Evolutionary conservation across 2,888 invertebrate species (phyloP), one percentile per base, ranked within the genome.

Genomic region (Drosophila mayaguana): DNA sequence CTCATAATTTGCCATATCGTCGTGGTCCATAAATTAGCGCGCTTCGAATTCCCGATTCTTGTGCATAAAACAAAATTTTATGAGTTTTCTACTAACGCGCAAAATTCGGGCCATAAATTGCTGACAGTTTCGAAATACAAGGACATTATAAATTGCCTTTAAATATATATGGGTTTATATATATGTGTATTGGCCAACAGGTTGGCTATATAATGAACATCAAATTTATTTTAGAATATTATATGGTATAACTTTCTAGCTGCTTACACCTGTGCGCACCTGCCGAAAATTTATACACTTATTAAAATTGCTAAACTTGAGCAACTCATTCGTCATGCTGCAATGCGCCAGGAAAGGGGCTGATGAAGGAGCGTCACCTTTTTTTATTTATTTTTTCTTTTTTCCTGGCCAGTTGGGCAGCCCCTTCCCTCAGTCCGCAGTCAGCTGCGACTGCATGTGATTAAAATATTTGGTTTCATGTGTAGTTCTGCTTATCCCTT

Each of bases 291-390:
- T 36, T n/a, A 36, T 22, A 53, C 22, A 22, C 9, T 53, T 53
- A 75, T 76, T 69, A 36, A 76, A 85, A 73, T 81, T 70, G 54
- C 51, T 6, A 50, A 63, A 63, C 53, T 63, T 59, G 57, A 55
- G 34, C 48, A 77, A 74, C 72, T 74, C 88, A 83, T 84, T 88
- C 88, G 86, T 84, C 84, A 88, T 85, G 86, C 74, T 74, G 68
- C 73, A 71, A 57, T 65, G 46, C 72, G 74, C 63, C 64, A 46
- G 73, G 82, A 54, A 5, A 20, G 51, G 78, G 82, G 59, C 67
- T 74, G 63, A 66, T 72, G 64, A 69, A 48, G 48, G 57, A 65
- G 40, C 56, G 28, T 11, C 7, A 11, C 5, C 34, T 12, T 34
- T 12, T 34, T 34, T 14, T 12, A 11, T 34, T 12, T 32, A 9